Evolutionary conservation across 2,888 invertebrate species (phyloP), one percentile per base, ranked within the genome.

Genomic region (Sinodicranocentrus sp.): DNA sequence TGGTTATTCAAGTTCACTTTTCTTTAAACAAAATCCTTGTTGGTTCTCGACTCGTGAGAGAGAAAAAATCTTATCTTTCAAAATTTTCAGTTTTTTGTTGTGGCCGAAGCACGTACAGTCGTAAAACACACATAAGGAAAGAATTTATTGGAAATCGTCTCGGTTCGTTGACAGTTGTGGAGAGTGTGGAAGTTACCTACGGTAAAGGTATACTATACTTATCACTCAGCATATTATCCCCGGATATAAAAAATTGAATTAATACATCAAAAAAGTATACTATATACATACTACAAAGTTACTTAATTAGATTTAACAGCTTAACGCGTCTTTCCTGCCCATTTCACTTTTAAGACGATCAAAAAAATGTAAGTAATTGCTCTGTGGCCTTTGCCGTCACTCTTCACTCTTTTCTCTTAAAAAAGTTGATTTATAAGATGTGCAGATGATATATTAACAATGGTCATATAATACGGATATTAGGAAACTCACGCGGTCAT

Each of bases 1-100:
- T 80, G 80, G 80, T 80, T 72, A 80, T 72, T 80, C 80, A 80
- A 80, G 80, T 80, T 80, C 80, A 72, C 80, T 80, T 80, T 80
- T 78, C 61, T 70, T 79, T 39, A 39, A 39, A 39, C 72, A 80
- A 80, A 80, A 72, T 80, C 52, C 67, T n/a, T 54, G 48, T 63
- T 28, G 48, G 3, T 71, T 10, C 15, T n/a, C n/a, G n/a, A n/a
- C n/a, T 19, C 19, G n/a, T 15, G 17, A 23, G 61, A 43, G 44
- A 73, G n/a, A 48, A 63, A 59, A 63, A 26, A 48, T 13, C 15
- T 17, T 33, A 28, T 19, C 75, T 75, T 63, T 72, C n/a, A 59
- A 72, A 72, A n/a, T 28, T 61, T 43, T 57, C 44, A 39, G 65
- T 52, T 26, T 39, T 23, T 19, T 65, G 19, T 25, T 13, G 65